Evolutionary conservation across 2,888 invertebrate genomes (phyloP).

Genomic region (Pilophorus perplexus): DNA sequence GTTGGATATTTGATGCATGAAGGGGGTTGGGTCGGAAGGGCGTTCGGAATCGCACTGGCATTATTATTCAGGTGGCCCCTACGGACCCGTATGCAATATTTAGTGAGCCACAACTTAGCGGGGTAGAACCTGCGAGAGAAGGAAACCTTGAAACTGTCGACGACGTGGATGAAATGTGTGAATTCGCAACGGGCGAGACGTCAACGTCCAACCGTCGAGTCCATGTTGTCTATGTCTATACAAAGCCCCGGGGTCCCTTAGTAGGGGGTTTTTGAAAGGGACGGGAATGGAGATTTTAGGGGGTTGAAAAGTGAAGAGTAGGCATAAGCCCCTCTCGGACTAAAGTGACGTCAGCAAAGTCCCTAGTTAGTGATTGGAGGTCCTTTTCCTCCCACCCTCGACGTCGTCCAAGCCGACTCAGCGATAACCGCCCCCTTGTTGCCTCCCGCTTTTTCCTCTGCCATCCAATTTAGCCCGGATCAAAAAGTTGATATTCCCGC

Average conservation of each 20-base stretch:
- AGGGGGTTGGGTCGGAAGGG: neutral
- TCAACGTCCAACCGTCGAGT: no score
- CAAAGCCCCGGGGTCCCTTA: neutral
- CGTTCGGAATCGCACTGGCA: conserved; percentile 22
- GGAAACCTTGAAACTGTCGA: no score
- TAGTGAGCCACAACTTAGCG: conserved; percentile 42
- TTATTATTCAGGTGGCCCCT: conserved; percentile 43
- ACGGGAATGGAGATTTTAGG: neutral
- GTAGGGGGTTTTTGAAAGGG: neutral
- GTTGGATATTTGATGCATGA: conserved; percentile 15
- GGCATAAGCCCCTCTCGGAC: conserved; percentile 29
- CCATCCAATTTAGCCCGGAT: conserved; percentile 46
- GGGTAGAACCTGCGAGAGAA: conserved; percentile 30
- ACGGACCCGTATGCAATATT: conserved; percentile 43
- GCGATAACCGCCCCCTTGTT: conserved; percentile 15
- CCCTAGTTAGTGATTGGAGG: conserved; percentile 29
- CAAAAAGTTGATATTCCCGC: conserved; percentile 43
- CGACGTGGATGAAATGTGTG: no score
- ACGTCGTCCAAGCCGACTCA: conserved; percentile 10
- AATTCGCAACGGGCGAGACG: no score
- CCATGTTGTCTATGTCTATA: no score
- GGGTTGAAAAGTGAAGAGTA: conserved; percentile 34
- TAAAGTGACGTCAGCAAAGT: conserved; percentile 28
- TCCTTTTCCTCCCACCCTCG: neutral
- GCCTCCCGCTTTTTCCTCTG: neutral